Conservation (phyloP, 1,140 invertebrate genomes). For the Harlomillsia oculata region DNA sequence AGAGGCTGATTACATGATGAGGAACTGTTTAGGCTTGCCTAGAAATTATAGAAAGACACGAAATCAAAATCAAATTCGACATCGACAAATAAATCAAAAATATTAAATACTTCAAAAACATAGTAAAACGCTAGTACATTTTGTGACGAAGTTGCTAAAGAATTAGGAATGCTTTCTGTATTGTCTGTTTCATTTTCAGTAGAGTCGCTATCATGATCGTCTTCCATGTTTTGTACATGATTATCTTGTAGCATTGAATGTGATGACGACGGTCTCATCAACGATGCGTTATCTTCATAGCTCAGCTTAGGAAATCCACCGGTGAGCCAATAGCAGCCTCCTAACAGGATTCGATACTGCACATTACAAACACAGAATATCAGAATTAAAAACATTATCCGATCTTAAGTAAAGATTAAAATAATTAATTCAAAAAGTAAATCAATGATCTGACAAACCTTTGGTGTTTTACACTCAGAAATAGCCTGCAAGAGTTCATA, state of each 20-base stretch:
- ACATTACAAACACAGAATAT: slow-evolving; percentile 36
- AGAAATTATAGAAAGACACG: too few species aligned
- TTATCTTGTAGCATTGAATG: background rate
- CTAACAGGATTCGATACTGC: slow-evolving; percentile 65
- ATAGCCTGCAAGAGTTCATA: slow-evolving; percentile 4
- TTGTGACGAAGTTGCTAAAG: too few species aligned
- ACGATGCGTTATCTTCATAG: background rate
- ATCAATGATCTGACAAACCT: slow-evolving; percentile 1
- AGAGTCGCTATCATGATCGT: too few species aligned
- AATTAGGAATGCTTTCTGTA: too few species aligned
- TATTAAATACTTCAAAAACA: too few species aligned
- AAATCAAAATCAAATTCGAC: too few species aligned
- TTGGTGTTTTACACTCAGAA: slow-evolving; percentile 21
- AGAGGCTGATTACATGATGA: too few species aligned
- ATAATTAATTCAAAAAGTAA: background rate
- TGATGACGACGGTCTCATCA: slow-evolving; percentile 1
- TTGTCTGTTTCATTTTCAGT: too few species aligned
- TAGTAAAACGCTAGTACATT: too few species aligned
- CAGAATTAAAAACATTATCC: background rate
- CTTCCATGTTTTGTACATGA: background rate
- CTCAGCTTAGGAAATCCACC: slow-evolving; percentile 1
- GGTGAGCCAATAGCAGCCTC: slow-evolving; percentile 51
- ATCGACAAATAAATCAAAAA: too few species aligned
- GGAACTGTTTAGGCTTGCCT: too few species aligned
- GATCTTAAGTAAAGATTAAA: background rate